phyloP scores from a whole-genome alignment of 2,113 vertebrate species.

The Brevimyrus niger region DNA sequence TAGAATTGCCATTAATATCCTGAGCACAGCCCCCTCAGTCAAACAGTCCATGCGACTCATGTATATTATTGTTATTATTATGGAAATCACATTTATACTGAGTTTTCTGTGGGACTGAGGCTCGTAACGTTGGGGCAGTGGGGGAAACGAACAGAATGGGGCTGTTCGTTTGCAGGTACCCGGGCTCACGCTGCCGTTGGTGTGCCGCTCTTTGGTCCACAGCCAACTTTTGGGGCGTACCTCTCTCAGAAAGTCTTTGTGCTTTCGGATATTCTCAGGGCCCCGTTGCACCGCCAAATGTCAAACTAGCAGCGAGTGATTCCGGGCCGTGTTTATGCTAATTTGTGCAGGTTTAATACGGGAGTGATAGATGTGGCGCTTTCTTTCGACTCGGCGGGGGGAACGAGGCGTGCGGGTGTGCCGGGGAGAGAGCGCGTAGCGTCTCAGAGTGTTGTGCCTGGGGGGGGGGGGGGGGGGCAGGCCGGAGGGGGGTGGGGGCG shows the following conservation, averaged over 20 bases:
- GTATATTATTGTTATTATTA: background rate
- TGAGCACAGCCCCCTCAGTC: background rate
- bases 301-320: slow-evolving; percentile 64
- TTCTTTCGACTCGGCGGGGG: slow-evolving; percentile 44
- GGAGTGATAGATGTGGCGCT: slow-evolving; percentile 54
- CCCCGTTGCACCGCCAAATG: slow-evolving; percentile 63
- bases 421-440: slow-evolving; percentile 32
- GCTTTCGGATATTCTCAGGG: slow-evolving; percentile 60
- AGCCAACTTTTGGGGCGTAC: slow-evolving; percentile 36
- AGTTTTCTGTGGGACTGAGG: background rate
- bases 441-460: slow-evolving; percentile 32
- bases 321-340: slow-evolving; percentile 66
- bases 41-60: background rate
- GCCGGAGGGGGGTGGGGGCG: too few relatives aligned
- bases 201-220: slow-evolving; percentile 25
- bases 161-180: slow-evolving; percentile 52
- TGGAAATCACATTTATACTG: background rate
- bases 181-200: background rate
- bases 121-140: background rate
- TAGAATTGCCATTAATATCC: background rate
- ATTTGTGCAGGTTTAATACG: slow-evolving; percentile 55
- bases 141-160: too few relatives aligned
- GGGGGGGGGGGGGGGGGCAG: slow-evolving; percentile 31
- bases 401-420: slow-evolving; percentile 38
- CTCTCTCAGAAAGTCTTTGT: slow-evolving; percentile 52